phyloP scores from a whole-genome alignment of 2,113 vertebrate genomes.

The Hylia prasina region DNA sequence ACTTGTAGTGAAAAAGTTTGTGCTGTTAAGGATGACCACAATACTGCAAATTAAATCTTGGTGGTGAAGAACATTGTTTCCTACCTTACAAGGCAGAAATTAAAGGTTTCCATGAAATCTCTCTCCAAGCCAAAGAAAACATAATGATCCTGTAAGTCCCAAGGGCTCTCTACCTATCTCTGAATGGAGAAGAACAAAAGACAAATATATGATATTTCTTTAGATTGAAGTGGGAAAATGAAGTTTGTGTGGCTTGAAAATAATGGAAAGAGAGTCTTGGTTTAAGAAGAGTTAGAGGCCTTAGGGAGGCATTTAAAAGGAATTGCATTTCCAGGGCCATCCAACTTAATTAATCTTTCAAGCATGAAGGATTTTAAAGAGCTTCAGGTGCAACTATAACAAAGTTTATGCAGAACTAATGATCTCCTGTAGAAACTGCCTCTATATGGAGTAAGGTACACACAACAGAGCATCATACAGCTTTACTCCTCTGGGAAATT shows the following conservation, averaged over 20 bases:
- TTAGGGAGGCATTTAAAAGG: neutral
- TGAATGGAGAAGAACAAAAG: neutral
- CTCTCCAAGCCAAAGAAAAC: neutral
- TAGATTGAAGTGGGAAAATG: neutral
- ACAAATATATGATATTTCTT: constrained; percentile 20
- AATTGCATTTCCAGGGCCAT: neutral
- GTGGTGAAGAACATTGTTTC: neutral
- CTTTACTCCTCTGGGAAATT: neutral
- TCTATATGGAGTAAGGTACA: neutral
- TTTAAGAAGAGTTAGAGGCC: neutral
- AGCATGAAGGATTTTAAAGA: neutral
- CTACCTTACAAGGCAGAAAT: constrained; percentile 2
- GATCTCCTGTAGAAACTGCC: neutral
- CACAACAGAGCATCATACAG: neutral
- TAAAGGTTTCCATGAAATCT: constrained; percentile 28
- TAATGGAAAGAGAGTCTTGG: neutral
- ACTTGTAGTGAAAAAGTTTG: neutral
- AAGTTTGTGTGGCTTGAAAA: constrained; percentile 20
- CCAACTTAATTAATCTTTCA: constrained; percentile 17
- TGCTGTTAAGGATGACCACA: constrained; percentile 13
- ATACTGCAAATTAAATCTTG: constrained; percentile 38
- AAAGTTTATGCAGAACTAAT: constrained; percentile 22
- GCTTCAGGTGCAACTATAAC: constrained; percentile 1
- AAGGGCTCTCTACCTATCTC: neutral
- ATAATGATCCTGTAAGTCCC: neutral